phyloP scores from a whole-genome alignment of 2,113 vertebrate species.

The Meriones unguiculatus region DNA sequence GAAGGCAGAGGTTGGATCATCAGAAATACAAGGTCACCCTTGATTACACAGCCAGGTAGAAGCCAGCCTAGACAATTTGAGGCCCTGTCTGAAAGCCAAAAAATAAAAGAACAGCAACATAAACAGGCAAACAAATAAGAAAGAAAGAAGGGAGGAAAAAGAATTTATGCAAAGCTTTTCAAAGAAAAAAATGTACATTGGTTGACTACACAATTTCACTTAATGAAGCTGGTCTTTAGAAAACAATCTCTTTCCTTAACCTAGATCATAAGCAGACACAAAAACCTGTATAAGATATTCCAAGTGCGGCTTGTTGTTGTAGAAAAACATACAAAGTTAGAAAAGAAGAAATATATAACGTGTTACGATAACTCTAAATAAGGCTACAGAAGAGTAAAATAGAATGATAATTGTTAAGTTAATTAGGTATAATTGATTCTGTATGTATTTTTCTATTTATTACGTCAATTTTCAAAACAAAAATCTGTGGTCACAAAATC shows the following conservation, averaged over 20 bases:
- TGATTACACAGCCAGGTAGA: not conserved
- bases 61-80: not conserved
- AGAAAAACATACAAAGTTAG: not conserved
- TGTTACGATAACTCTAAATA: not conserved
- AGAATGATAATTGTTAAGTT: not conserved
- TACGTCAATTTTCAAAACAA: not conserved
- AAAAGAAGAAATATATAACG: not conserved
- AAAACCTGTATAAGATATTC: not conserved
- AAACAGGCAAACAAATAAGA: not conserved
- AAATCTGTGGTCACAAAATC: not conserved
- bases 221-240: not conserved
- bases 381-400: not conserved
- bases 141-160: not conserved
- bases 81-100: not conserved
- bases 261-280: not conserved
- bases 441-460: not conserved
- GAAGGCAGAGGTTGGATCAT: not conserved
- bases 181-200: not conserved
- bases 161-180: not conserved
- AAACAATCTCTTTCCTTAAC: not conserved
- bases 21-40: not conserved
- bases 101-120: not conserved
- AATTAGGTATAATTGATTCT: not conserved
- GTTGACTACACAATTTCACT: not conserved
- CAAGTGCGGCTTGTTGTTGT: not conserved